phyloP scores from a whole-genome alignment of 2,888 invertebrate genomes.

The Andrena minutula region DNA sequence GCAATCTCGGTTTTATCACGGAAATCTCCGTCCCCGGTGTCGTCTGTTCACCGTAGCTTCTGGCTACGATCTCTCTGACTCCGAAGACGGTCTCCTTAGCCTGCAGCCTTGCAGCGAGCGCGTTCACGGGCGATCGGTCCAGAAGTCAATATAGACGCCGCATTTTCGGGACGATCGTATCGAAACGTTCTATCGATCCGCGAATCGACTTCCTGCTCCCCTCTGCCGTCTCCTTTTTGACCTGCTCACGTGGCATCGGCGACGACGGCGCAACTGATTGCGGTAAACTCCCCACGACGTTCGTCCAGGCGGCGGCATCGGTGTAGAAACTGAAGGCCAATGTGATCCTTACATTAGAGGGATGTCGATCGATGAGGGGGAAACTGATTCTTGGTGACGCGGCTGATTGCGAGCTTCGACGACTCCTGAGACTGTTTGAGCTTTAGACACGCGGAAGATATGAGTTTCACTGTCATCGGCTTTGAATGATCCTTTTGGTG shows the following conservation, averaged over 20 bases:
- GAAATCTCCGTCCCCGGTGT: constrained; percentile 46
- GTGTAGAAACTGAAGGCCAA: constrained; percentile 5
- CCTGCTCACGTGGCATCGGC: constrained; percentile 6
- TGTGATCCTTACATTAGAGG: neutral
- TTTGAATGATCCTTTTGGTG: neutral
- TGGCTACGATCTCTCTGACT: constrained; percentile 43
- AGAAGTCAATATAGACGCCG: constrained; percentile 42
- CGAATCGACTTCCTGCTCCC: constrained; percentile 40
- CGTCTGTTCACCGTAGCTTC: constrained; percentile 45
- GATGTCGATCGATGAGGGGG: constrained; percentile 1
- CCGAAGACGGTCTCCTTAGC: constrained; percentile 45
- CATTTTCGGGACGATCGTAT: constrained; percentile 27
- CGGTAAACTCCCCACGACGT: constrained; percentile 39
- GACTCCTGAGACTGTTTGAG: neutral
- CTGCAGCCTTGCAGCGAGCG: constrained; percentile 21
- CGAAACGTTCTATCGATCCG: constrained; percentile 43
- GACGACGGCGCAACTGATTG: constrained; percentile 43
- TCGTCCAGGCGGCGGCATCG: neutral
- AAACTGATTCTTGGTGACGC: constrained; percentile 33
- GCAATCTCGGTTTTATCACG: constrained; percentile 76
- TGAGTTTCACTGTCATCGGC: neutral
- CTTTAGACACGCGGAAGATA: neutral
- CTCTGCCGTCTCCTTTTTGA: constrained; percentile 15
- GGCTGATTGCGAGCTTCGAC: constrained; percentile 18
- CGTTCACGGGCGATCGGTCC: constrained; percentile 45